Evolutionary conservation across 2,797 vertebrate species (phyloP).

Genomic region (Pangasius krempfi): DNA sequence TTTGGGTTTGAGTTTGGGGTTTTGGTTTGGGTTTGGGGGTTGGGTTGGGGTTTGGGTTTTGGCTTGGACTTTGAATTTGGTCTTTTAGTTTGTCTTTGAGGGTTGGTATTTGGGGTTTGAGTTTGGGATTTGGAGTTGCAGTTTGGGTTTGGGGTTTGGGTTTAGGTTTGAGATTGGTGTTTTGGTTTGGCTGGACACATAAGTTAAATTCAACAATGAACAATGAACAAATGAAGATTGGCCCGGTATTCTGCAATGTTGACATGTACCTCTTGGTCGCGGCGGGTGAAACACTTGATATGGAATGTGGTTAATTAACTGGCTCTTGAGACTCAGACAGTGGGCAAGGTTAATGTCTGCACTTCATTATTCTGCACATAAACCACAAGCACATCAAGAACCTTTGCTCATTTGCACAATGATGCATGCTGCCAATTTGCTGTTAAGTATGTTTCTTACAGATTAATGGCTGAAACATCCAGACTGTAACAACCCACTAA

Average conservation of each 20-base stretch:
- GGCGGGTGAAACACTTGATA: slow-evolving; percentile 16
- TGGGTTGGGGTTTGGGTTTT: background rate
- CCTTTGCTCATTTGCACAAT: slow-evolving; percentile 28
- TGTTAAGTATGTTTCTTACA: slow-evolving; percentile 7
- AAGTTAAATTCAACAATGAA: background rate
- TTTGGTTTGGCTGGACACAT: background rate
- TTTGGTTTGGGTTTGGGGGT: background rate
- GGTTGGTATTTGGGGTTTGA: too few relatives aligned
- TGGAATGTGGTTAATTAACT: slow-evolving; percentile 42
- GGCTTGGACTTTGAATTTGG: background rate
- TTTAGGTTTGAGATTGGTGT: background rate
- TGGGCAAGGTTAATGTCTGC: slow-evolving; percentile 21
- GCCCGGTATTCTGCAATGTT: background rate
- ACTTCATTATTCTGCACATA: slow-evolving; percentile 42
- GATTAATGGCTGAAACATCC: background rate
- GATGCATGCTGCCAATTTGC: slow-evolving; percentile 1
- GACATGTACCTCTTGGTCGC: slow-evolving; percentile 4
- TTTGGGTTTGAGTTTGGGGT: background rate
- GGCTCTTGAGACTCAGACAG: slow-evolving; percentile 15
- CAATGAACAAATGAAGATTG: slow-evolving; percentile 6
- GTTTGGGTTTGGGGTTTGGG: too few relatives aligned
- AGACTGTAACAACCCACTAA: background rate
- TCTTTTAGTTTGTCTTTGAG: background rate
- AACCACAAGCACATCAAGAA: slow-evolving; percentile 23
- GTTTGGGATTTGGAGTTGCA: background rate